Evolutionary conservation across 2,888 invertebrate species (phyloP).

Genomic region (Temnothorax unifasciatus): DNA sequence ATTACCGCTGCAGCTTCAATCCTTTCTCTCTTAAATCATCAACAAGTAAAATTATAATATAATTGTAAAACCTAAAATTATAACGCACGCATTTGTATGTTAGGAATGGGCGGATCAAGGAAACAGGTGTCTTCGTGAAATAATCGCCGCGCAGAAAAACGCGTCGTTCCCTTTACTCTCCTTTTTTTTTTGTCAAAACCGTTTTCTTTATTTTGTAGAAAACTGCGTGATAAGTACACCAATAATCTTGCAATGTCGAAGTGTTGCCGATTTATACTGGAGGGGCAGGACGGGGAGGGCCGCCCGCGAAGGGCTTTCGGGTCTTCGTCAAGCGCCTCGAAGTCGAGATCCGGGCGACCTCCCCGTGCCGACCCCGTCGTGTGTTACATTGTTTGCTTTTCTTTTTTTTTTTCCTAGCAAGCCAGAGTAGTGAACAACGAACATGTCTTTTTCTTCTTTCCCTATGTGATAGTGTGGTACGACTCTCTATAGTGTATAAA

Average conservation of each 20-base stretch:
- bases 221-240: conserved; percentile 85
- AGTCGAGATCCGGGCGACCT: conserved; percentile 73
- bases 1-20: neutral
- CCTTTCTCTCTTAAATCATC: neutral
- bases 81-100: neutral
- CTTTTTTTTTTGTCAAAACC: conserved; percentile 80
- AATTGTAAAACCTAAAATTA: neutral
- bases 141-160: conserved; percentile 39
- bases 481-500: conserved; percentile 82
- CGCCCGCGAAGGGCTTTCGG: conserved; percentile 71
- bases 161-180: neutral
- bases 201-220: conserved; percentile 85
- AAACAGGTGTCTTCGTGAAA: conserved; percentile 24
- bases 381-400: conserved; percentile 73
- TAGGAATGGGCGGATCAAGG: conserved; percentile 24
- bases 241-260: conserved; percentile 85
- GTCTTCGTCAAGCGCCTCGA: conserved; percentile 52
- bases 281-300: conserved; percentile 77
- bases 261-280: conserved; percentile 81
- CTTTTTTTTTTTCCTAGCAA: conserved; percentile 76
- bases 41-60: conserved; percentile 22
- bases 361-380: conserved; percentile 77
- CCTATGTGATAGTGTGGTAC: conserved; percentile 81
- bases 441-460: conserved; percentile 73
- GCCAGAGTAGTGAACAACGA: conserved; percentile 84